Base-by-base conservation (phyloP, 2,888 invertebrate genomes). In the Acleris cristana region DNA sequence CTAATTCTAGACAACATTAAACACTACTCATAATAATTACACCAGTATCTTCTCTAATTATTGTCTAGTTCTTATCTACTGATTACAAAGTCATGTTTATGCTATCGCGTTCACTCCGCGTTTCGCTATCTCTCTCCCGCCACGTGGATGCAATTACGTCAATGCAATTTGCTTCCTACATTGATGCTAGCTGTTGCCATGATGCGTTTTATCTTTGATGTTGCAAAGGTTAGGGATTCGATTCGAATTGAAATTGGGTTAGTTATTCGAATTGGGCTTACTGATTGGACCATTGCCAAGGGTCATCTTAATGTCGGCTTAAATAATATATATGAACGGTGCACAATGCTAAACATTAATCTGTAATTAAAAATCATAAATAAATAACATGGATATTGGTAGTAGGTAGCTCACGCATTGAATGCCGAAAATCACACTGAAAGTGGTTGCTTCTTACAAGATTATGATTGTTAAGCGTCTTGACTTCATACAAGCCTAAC, bases 141-240 rank as follows among this genome's bases (percentile, higher is more conserved):
- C 66, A 66, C 66, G 66, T 66, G 66, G 61, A 61, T 51, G 61
- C 51, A 26, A 21, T 66, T 56, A 62, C 51, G 59, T 30, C 26
- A 58, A n/a, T 34, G n/a, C 14, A 40, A 40, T 48, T 48, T 2
- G 48, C 52, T 51, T 21, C 53, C 48, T n/a, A 44, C 52, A 53
- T 34, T 44, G 26, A 44, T 8, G 60, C 21, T 61, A 45, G 64
- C 34, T 54, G 45, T 30, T 48, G 12, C 18, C 10, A 19, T 52
- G 16, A 45, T 45, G 45, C 6, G n/a, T 34, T 34, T 34, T 48
- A 48, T 48, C 48, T 48, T 48, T 48, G 48, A 48, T 48, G 48
- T 48, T 18, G 18, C 16, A 8, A 48, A 8, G 18, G 16, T 18
- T 16, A n/a, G 2, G 48, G n/a, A 48, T 8, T n/a, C 6, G 18